These are phyloP conservation scores for Caenorhabditis plicata DNA, from an alignment of 2,888 invertebrate genomes.

Conservation along the genomic window DNA sequence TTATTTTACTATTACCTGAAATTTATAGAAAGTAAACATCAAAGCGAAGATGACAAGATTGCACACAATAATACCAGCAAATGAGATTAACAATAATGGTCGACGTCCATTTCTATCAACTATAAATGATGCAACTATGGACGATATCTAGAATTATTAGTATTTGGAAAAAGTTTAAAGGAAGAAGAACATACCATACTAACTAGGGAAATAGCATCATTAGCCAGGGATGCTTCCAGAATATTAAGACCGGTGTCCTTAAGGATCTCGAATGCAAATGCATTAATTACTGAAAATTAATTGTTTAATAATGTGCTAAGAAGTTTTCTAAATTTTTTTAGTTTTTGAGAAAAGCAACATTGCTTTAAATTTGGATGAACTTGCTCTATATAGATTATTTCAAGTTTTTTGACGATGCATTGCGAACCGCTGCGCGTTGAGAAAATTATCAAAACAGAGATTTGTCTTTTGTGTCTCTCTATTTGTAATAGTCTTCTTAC, in stretches of 20 bases:
- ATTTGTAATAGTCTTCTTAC: too few relatives aligned
- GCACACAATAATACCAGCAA: conserved; percentile 35
- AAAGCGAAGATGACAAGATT: conserved; percentile 39
- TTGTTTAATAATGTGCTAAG: background rate
- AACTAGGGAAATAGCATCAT: conserved; percentile 49
- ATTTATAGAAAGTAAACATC: conserved; percentile 43
- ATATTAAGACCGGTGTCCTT: conserved; percentile 43
- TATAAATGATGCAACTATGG: conserved; percentile 41
- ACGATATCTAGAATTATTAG: conserved; percentile 36
- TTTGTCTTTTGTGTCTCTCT: too few relatives aligned
- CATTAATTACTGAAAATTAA: conserved; percentile 49
- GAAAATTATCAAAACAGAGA: too few relatives aligned
- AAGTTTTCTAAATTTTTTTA: too few relatives aligned
- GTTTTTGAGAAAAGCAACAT: too few relatives aligned
- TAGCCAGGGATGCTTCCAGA: conserved; percentile 50
- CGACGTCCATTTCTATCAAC: conserved; percentile 57
- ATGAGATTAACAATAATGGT: conserved; percentile 43
- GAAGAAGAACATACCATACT: conserved; percentile 38
- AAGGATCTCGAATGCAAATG: conserved; percentile 57
- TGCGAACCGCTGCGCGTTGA: too few relatives aligned
- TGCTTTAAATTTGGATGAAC: too few relatives aligned
- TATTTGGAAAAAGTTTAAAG: conserved; percentile 1
- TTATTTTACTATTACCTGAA: conserved; percentile 17
- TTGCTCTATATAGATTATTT: too few relatives aligned
- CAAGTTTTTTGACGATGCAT: too few relatives aligned